Percentiles rank a stretch among this genome's conserved stretches.
Evolutionary conservation across 1,140 invertebrate genomes (phyloP).

Genomic region (Drosophila sproati): DNA sequence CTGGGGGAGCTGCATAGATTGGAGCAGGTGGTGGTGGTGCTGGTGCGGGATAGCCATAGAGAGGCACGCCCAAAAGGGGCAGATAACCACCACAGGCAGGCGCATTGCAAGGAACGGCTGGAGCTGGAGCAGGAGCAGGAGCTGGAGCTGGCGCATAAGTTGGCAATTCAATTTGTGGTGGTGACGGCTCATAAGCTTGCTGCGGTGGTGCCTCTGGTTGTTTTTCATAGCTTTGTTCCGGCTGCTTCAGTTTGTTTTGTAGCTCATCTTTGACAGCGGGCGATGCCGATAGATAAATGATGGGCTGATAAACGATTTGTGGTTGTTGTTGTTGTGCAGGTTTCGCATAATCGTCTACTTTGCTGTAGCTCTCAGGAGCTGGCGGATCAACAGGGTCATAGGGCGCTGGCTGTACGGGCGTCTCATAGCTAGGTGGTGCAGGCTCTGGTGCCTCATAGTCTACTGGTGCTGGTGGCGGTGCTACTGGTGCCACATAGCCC

Average conservation of each 20-base stretch:
- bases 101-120: slow-evolving; percentile 27
- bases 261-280: slow-evolving; percentile 10
- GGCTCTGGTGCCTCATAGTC: slow-evolving; percentile 32
- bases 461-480: neutral
- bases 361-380: slow-evolving; percentile 40
- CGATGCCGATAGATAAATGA: slow-evolving; percentile 60
- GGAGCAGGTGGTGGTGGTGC: slow-evolving; percentile 18
- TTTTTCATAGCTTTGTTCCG: slow-evolving; percentile 17
- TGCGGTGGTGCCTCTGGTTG: slow-evolving; percentile 17
- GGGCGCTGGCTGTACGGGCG: slow-evolving; percentile 2
- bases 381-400: slow-evolving; percentile 28
- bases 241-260: slow-evolving; percentile 8
- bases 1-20: neutral
- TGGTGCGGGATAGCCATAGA: slow-evolving; percentile 32
- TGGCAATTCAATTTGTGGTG: neutral
- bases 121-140: slow-evolving; percentile 19
- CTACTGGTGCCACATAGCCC: slow-evolving; percentile 45
- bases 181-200: neutral
- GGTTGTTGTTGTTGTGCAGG: slow-evolving; percentile 39
- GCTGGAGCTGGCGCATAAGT: slow-evolving; percentile 24
- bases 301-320: slow-evolving; percentile 72
- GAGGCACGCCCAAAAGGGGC: slow-evolving; percentile 40
- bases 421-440: slow-evolving; percentile 16
- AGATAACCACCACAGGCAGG: slow-evolving; percentile 35
- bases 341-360: slow-evolving; percentile 30